A percentile compares a stretch with the other conserved stretches of the same genome.
Evolutionary conservation across 1,140 invertebrate species (phyloP).

Genomic region (Aphelenchoides besseyi): DNA sequence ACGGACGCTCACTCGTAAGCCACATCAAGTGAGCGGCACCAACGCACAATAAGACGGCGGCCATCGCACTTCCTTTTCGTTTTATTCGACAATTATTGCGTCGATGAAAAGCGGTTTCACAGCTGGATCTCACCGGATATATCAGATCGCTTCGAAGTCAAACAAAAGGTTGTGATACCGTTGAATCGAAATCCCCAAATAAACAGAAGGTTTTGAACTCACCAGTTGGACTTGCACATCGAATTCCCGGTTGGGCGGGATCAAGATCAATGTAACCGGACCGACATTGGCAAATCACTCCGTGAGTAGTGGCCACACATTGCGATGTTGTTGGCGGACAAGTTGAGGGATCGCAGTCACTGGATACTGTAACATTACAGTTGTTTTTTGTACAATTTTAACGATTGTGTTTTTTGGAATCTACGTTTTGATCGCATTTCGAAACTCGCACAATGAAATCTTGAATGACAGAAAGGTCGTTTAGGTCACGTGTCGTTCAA

Average conservation of each 20-base stretch:
- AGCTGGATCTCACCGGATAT: background rate
- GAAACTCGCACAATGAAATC: background rate
- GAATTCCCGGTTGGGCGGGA: constrained; percentile 29
- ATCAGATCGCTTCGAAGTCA: background rate
- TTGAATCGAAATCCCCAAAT: background rate
- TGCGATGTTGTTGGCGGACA: constrained; percentile 36
- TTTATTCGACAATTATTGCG: background rate
- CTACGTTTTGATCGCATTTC: background rate
- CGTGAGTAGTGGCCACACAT: constrained; percentile 33
- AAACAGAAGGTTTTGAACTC: background rate
- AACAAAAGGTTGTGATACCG: background rate
- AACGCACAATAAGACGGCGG: too few relatives aligned
- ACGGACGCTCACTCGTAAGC: background rate
- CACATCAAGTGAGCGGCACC: too few relatives aligned
- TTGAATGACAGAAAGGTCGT: background rate
- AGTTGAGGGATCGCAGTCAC: constrained; percentile 40
- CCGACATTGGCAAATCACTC: constrained; percentile 42
- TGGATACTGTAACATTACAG: constrained; percentile 39
- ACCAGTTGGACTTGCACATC: constrained; percentile 7
- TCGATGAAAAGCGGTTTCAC: background rate
- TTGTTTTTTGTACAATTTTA: background rate
- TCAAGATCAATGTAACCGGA: constrained; percentile 45
- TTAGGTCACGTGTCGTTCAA: background rate
- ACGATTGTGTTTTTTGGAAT: background rate
- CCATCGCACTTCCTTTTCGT: too few relatives aligned